Percentiles rank a stretch among this genome's conserved stretches.
These are phyloP conservation scores for Agapostemon virescens DNA, from an alignment of 2,888 invertebrate genomes.

Conservation along the genomic window DNA sequence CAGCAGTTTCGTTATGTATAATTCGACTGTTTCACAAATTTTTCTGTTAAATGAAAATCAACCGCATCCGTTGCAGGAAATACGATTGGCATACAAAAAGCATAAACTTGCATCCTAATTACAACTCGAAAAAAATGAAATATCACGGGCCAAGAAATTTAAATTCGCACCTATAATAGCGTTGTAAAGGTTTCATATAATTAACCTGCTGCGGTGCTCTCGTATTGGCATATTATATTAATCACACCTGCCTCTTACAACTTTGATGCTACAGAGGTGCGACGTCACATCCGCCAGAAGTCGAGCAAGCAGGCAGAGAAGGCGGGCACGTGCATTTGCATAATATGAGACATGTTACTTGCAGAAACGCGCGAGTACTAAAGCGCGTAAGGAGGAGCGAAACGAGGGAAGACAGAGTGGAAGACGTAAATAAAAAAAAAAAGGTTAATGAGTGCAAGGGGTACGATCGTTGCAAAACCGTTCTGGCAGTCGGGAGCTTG, in stretches of 20 bases:
- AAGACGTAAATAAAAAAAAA: constrained; percentile 7
- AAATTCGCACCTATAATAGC: neutral
- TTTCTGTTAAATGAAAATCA: neutral
- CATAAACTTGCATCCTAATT: neutral
- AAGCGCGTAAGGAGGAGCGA: constrained; percentile 27
- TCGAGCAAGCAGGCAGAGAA: constrained; percentile 44
- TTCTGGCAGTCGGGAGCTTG: neutral
- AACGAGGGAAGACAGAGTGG: constrained; percentile 10
- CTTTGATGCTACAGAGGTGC: constrained; percentile 51
- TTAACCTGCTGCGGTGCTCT: constrained; percentile 18
- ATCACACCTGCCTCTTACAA: constrained; percentile 55
- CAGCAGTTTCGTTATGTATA: no score
- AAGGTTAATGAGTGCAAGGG: constrained; percentile 17
- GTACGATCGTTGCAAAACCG: neutral
- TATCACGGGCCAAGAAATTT: constrained; percentile 1
- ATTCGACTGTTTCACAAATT: neutral
- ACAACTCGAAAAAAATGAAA: constrained; percentile 4
- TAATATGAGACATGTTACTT: constrained; percentile 55
- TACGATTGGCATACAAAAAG: neutral
- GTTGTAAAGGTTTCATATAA: constrained; percentile 21
- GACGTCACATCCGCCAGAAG: constrained; percentile 63
- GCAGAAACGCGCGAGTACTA: constrained; percentile 49
- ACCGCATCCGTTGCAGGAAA: neutral
- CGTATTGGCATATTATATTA: constrained; percentile 43
- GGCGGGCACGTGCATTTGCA: constrained; percentile 52